A percentile compares a stretch with the other conserved stretches of the same genome.
Conservation (phyloP, 2,113 vertebrate genomes). For the Panthera tigris region DNA sequence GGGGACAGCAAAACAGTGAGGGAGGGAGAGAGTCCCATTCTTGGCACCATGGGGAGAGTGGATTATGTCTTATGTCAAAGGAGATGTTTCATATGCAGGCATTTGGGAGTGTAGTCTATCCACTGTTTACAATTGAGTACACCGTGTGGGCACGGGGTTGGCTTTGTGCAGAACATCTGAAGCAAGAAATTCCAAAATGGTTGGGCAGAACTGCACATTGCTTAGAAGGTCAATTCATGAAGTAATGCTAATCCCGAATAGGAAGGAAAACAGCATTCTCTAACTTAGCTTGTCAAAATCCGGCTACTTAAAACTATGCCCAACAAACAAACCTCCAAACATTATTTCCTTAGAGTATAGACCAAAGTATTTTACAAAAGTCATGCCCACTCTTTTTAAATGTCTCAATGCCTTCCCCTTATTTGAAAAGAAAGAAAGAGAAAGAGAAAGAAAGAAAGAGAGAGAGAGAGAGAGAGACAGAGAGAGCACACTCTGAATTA, state of each 20-base stretch:
- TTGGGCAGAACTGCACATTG: background rate
- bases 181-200: background rate
- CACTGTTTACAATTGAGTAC: background rate
- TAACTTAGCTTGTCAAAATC: slow-evolving; percentile 40
- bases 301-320: slow-evolving; percentile 49
- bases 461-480: background rate
- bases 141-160: accelerated
- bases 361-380: slow-evolving; percentile 39
- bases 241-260: background rate
- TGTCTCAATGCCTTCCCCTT: background rate
- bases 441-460: accelerated
- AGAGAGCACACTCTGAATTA: background rate
- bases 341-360: slow-evolving; percentile 60
- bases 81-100: background rate
- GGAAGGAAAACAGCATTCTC: slow-evolving; percentile 34
- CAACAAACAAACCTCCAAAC: slow-evolving; percentile 32
- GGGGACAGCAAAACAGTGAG: background rate
- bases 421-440: background rate
- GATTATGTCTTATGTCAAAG: background rate
- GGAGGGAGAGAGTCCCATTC: background rate
- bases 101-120: too few species aligned
- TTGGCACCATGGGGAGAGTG: background rate
- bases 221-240: slow-evolving; percentile 32
- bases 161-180: background rate
- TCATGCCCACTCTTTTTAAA: slow-evolving; percentile 42